Evolutionary conservation across 1,140 invertebrate genomes (phyloP), one percentile per base, ranked within the genome.

Genomic region (Pogonognathellus flavescens): DNA sequence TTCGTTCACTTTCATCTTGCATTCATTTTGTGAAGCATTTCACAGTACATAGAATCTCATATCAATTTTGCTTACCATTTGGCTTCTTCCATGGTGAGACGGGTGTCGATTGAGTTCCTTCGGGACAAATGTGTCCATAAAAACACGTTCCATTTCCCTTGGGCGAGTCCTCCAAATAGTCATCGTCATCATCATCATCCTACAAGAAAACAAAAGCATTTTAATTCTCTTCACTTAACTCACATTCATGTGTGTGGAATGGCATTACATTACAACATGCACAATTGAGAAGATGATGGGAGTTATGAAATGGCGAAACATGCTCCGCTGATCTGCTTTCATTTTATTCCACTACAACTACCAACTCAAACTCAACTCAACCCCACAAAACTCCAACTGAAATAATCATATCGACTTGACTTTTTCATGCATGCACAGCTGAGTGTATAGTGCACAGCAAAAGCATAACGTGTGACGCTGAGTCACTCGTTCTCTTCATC

Each of bases 171-270:
- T 84, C 85, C 20, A 80, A 59, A 76, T 66, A 83, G 18, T 86
- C 83, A 66, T 88, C 87, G 13, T 87, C 86, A 53, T 88, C 87
- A 84, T 89, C 89, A 80, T 89, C 89, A 55, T 89, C 88, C 82
- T 89, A 82, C 20, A 86, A 70, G 16, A 80, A 86, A 18, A 72
- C 25, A 14, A 50, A 62, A 25, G 49, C 31, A 41, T 31, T 49
- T 76, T 76, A 49, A 76, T 70, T 50, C 25, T 0, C 13, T 76
- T 14, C 70, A 49, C n/a, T n/a, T n/a, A n/a, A n/a, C n/a, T n/a
- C n/a, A n/a, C n/a, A n/a, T n/a, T n/a, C n/a, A n/a, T n/a, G n/a
- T n/a, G n/a, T n/a, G n/a, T n/a, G n/a, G n/a, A n/a, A n/a, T n/a
- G n/a, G n/a, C n/a, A n/a, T n/a, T n/a, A n/a, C n/a, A n/a, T n/a